Conservation (phyloP, 2,888 invertebrate genomes). For the Pachycephus smyrnensis region DNA sequence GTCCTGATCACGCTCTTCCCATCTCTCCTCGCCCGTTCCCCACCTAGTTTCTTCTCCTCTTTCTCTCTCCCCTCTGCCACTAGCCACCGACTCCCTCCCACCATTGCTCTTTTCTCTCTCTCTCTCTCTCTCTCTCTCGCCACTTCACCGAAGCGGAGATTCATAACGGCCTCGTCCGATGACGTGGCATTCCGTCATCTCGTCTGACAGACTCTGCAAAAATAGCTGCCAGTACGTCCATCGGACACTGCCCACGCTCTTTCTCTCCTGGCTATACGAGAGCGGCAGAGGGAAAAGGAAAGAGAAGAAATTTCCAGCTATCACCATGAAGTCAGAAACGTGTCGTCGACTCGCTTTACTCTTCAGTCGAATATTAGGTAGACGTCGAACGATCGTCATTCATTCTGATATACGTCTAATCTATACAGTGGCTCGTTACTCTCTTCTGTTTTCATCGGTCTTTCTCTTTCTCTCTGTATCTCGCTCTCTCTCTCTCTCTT, state of each 20-base stretch:
- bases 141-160: slow-evolving; percentile 30
- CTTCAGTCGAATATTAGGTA: background rate
- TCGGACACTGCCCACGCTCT: slow-evolving; percentile 9
- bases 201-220: slow-evolving; percentile 40
- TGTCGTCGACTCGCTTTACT: background rate
- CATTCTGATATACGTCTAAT: background rate
- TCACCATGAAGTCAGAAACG: background rate
- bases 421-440: background rate
- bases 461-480: slow-evolving; percentile 67
- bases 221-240: slow-evolving; percentile 30
- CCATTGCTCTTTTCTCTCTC: slow-evolving; percentile 60
- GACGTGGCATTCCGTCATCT: slow-evolving; percentile 48
- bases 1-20: slow-evolving; percentile 32
- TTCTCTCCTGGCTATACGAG: background rate
- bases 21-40: slow-evolving; percentile 21
- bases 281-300: background rate
- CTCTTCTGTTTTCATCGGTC: slow-evolving; percentile 15
- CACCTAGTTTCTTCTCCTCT: slow-evolving; percentile 11
- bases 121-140: slow-evolving; percentile 29
- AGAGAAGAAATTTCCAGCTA: background rate
- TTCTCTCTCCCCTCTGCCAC: slow-evolving; percentile 48
- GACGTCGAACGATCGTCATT: background rate
- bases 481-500: slow-evolving; percentile 64
- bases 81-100: slow-evolving; percentile 69
- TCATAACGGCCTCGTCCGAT: slow-evolving; percentile 50